Base-by-base conservation (phyloP, 2,113 vertebrate genomes). In the Hydrolagus affinis region DNA sequence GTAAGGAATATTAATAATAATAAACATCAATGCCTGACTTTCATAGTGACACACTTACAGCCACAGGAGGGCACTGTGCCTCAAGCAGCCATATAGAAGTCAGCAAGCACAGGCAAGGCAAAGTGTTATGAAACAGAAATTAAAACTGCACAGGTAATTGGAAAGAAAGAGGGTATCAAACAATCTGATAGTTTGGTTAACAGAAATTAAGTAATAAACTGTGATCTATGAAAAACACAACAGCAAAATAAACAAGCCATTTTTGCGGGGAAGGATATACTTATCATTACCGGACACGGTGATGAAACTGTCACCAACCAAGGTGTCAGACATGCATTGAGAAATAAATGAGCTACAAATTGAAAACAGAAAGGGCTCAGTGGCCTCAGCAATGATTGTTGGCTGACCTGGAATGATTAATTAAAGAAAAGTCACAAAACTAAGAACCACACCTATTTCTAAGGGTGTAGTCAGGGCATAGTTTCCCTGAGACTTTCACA, bases 341-440 rank as follows among this genome's bases (percentile, higher is more conserved):
- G 12, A 12, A 25, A 59, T 25, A 12, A 23, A 25, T 66, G 3
- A 66, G 77, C 14, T 66, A 23, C 10, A 25, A 66, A 30, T 17
- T 83, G 23, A 83, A 68, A 66, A 15, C 14, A 83, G 66, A 83
- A 83, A 66, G 78, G 78, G 66, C 23, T 30, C 21, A 60, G 78
- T 83, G 78, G 32, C 60, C 9, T 32, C 1, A 68, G 28, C 21
- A 62, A 64, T 64, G 25, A 21, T 10, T 66, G 60, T 23, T 83
- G 30, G 14, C 9, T 68, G 78, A 1, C 28, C 19, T 15, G 30
- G 17, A 10, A 62, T n/a, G 28, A 66, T 83, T 68, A 32, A 68
- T 83, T 21, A 19, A 60, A 6, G 11, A 4, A 83, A 10, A 83
- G 25, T 9, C 32, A 25, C 30, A 7, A 21, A 21, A 19, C 15